Conservation (phyloP, 2,113 vertebrate species). For the Mixornis gularis region DNA sequence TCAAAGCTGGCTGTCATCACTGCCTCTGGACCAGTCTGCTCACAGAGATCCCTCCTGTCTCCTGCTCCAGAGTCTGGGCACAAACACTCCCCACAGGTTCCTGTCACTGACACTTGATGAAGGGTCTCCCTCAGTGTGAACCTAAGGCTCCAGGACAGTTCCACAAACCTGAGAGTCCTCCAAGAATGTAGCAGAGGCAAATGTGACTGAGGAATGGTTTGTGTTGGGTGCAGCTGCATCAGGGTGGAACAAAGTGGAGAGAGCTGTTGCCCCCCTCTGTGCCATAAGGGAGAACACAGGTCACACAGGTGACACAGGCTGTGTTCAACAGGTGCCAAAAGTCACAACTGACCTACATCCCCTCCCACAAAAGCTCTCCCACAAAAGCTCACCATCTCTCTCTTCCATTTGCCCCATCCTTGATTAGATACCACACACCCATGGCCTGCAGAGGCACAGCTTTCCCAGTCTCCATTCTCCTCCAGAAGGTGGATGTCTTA, state of each 20-base stretch:
- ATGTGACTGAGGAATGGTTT: neutral
- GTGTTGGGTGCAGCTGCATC: neutral
- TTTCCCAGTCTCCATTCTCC: neutral
- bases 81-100: rapidly evolving
- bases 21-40: neutral
- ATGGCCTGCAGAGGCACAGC: neutral
- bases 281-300: neutral
- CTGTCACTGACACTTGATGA: neutral
- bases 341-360: neutral
- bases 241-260: neutral
- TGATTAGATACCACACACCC: neutral
- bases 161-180: neutral
- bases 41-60: neutral
- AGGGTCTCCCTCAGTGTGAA: neutral
- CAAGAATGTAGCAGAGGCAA: neutral
- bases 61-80: neutral
- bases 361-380: neutral
- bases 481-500: neutral
- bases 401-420: neutral
- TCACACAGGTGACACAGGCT: neutral
- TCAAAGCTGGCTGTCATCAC: neutral
- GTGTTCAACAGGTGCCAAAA: neutral
- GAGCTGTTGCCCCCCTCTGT: neutral
- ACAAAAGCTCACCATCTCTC: neutral
- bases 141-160: neutral